phyloP scores from a whole-genome alignment of 2,888 invertebrate species.

The Chrysotoxum bicinctum region DNA sequence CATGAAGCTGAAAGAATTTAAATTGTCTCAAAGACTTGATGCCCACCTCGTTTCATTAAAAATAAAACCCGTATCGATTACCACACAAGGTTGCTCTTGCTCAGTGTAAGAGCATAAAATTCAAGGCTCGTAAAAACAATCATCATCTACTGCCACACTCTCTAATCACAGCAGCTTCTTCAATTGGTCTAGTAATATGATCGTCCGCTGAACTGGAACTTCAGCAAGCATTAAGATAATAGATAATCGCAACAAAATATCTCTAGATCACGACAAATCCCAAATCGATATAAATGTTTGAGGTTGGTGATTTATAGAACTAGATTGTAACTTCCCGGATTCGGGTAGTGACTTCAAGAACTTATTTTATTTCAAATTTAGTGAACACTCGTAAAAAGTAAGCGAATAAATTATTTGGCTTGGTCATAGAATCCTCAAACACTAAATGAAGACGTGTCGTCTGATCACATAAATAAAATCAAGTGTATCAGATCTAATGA shows the following conservation, averaged over 20 bases:
- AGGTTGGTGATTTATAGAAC: slow-evolving; percentile 53
- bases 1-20: not conserved
- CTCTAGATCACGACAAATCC: slow-evolving; percentile 40
- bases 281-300: slow-evolving; percentile 55
- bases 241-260: slow-evolving; percentile 52
- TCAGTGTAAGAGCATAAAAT: slow-evolving; percentile 20
- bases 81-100: not conserved
- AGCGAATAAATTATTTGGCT: not conserved
- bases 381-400: slow-evolving; percentile 20
- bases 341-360: not conserved
- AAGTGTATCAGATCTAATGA: slow-evolving; percentile 35
- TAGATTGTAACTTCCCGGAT: not conserved
- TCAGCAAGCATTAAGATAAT: slow-evolving; percentile 51
- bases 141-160: slow-evolving; percentile 3
- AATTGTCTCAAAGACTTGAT: not conserved
- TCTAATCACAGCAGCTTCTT: not conserved
- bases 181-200: slow-evolving; percentile 32
- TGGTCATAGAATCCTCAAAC: not conserved
- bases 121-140: slow-evolving; percentile 49
- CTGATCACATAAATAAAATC: not conserved
- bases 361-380: slow-evolving; percentile 45
- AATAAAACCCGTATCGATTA: slow-evolving; percentile 52
- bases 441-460: slow-evolving; percentile 7
- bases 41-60: not conserved
- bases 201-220: slow-evolving; percentile 51